Conservation (phyloP, 2,113 vertebrate species). For the Antechinus flavipes region DNA sequence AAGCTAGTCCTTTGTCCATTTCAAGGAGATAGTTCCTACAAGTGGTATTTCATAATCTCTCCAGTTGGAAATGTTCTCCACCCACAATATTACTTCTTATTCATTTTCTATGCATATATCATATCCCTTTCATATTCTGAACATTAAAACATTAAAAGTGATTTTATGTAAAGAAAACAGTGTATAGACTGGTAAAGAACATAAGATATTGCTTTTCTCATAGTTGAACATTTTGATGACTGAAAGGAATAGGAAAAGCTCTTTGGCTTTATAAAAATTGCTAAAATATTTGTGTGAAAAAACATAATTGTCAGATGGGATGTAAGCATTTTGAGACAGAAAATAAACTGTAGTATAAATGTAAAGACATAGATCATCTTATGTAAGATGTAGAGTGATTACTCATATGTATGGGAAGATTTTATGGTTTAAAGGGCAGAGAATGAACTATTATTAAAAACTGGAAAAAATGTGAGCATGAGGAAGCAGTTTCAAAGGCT, state of each 20-base stretch:
- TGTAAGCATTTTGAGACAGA: background rate
- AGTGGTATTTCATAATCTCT: background rate
- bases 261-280: background rate
- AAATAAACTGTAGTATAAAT: background rate
- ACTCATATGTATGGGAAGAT: background rate
- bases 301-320: background rate
- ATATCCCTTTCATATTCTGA: background rate
- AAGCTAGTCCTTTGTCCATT: no score
- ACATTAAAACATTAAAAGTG: background rate
- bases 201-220: background rate
- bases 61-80: background rate
- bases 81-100: background rate
- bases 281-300: background rate
- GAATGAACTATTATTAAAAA: background rate
- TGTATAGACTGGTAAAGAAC: background rate
- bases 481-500: background rate
- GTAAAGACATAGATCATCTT: background rate
- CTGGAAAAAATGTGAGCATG: background rate
- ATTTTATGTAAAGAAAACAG: background rate
- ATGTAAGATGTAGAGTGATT: background rate
- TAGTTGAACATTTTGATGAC: background rate
- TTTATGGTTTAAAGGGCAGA: background rate
- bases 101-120: background rate
- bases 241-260: background rate
- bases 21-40: background rate